Evolutionary conservation across 64 coral and sea anemone genomes (phyloP), one percentile per base, ranked within the genome.

Genomic region (Pocillopora verrucosa): DNA sequence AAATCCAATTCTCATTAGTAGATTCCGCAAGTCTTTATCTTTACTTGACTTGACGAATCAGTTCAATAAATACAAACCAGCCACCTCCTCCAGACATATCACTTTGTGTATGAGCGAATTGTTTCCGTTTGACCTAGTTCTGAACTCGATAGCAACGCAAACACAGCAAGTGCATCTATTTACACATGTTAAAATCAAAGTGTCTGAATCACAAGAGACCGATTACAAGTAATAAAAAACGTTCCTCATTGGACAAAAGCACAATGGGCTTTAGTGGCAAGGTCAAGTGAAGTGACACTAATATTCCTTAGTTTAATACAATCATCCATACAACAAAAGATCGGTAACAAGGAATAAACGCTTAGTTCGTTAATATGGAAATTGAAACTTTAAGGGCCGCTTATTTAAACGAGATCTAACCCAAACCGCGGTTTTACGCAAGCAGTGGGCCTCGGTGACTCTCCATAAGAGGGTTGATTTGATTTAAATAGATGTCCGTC

Each of bases 321-420:
- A 57, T 85, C 38, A 85, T 85, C 82, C 11, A 57, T 37, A 16
- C 26, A 20, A 72, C 82, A 85, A 85, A 70, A 24, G 82, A 58
- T 22, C 65, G 1, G 14, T 10, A 58, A 72, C 2, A 30, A 20
- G n/a, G 20, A 57, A 20, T 72, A 38, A 78, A 79, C 26, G 59
- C n/a, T 22, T 57, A 72, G 13, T 16, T 41, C 22, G 56, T 72
- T 72, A 63, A 72, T 26, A 72, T 85, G 82, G 22, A 85, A 72
- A 85, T 85, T 25, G 57, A 3, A 20, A 25, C 11, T 22, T 56
- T 11, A 17, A 22, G 75, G 6, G 20, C 20, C 51, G 38, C 30
- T 30, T 30, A 30, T 30, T 30, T 30, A 30, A 30, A 30, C 30
- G 30, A 30, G 30, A 30, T 30, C 30, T 0, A 30, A 30, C 30